phyloP scores from a whole-genome alignment of 2,113 vertebrate species.

The Steatornis caripensis region DNA sequence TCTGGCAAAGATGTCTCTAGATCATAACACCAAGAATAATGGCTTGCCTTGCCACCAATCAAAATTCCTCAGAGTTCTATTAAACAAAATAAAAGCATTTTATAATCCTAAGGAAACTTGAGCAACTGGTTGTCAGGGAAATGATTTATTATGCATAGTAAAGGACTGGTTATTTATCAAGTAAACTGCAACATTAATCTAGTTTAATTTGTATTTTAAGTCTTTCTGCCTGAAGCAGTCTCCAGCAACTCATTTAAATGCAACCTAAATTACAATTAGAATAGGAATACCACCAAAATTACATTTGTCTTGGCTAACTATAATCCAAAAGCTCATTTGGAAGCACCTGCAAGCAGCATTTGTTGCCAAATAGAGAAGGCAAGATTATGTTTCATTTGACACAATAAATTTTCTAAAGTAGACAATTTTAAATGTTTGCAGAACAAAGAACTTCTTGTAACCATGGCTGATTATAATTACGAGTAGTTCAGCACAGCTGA shows the following conservation, averaged over 20 bases:
- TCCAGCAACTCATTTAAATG: constrained; percentile 24
- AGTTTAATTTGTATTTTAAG: constrained; percentile 4
- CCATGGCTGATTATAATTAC: constrained; percentile 58
- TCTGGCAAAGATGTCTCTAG: background rate
- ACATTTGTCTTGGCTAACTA: constrained; percentile 58
- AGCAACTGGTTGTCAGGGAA: background rate
- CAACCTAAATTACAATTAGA: constrained; percentile 21
- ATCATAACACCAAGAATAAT: background rate
- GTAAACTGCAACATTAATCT: background rate
- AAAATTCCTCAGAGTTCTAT: background rate
- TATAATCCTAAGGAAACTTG: background rate
- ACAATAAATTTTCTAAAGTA: constrained; percentile 60
- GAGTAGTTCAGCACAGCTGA: constrained; percentile 2
- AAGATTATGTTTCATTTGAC: constrained; percentile 65
- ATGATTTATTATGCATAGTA: background rate
- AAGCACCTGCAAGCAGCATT: constrained; percentile 60
- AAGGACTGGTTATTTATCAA: background rate
- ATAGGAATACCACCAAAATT: constrained; percentile 47
- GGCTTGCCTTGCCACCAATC: background rate
- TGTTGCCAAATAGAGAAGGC: constrained; percentile 57
- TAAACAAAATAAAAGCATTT: background rate
- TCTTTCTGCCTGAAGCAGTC: constrained; percentile 6
- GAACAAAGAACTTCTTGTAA: constrained; percentile 68
- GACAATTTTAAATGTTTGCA: constrained; percentile 43
- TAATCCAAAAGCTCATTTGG: constrained; percentile 55